Evolutionary conservation across 1,140 invertebrate species (phyloP).

Genomic region (Drosophila takahashii): DNA sequence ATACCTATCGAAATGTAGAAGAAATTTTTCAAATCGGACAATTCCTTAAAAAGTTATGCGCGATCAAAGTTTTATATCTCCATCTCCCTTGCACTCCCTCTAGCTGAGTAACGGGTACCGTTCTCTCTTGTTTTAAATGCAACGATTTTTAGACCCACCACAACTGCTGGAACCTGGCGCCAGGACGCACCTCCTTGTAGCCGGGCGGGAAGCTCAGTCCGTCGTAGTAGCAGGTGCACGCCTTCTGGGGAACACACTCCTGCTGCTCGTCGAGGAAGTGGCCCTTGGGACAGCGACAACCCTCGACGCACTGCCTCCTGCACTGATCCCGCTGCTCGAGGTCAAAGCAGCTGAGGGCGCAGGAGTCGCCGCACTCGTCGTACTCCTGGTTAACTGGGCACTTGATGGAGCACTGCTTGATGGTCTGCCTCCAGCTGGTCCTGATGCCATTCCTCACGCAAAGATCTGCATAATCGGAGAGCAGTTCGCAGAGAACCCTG

Average conservation of each 20-base stretch:
- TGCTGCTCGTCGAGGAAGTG: conserved; percentile 89
- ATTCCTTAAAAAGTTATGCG: too few relatives aligned
- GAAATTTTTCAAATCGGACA: too few relatives aligned
- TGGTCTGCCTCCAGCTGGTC: conserved; percentile 91
- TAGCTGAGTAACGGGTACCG: too few relatives aligned
- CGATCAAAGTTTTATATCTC: too few relatives aligned
- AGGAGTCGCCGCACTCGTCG: conserved; percentile 92
- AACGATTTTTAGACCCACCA: not conserved
- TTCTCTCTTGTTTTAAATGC: too few relatives aligned
- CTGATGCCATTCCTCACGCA: conserved; percentile 90
- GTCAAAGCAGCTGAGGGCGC: conserved; percentile 89
- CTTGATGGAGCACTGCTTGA: conserved; percentile 88
- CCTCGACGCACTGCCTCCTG: conserved; percentile 90
- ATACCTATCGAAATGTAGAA: too few relatives aligned
- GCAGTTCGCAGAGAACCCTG: conserved; percentile 91
- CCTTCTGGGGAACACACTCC: conserved; percentile 89
- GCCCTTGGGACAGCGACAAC: conserved; percentile 94
- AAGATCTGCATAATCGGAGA: conserved; percentile 91
- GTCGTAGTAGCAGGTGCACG: conserved; percentile 91
- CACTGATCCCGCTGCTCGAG: conserved; percentile 76
- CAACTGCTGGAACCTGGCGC: conserved; percentile 85
- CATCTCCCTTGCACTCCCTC: too few relatives aligned
- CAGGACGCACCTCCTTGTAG: conserved; percentile 89
- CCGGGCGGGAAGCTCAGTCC: conserved; percentile 90
- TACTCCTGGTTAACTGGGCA: conserved; percentile 88